Evolutionary conservation across 2,888 invertebrate genomes (phyloP), one percentile per base, ranked within the genome.

Genomic region (Mermis nigrescens): DNA sequence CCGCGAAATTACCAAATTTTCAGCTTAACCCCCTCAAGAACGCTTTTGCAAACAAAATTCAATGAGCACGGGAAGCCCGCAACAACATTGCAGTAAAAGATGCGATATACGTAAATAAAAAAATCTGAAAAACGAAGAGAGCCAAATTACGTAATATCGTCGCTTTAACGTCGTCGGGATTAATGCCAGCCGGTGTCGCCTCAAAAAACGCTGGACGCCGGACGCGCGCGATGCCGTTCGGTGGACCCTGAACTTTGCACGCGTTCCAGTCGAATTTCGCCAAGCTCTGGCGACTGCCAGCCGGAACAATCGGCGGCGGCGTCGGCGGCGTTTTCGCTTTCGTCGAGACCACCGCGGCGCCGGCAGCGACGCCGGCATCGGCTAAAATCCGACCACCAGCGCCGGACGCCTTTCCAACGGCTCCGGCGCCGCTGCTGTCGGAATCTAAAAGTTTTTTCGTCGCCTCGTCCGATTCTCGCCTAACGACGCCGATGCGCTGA

Each of bases 141-240:
- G 7, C 7, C 19, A 38, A 38, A 65, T 63, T 61, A 68, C 68
- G 64, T 57, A 64, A 57, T 26, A 70, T 68, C 26, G 67, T 66
- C 45, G 71, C 64, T 26, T 67, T 57, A 15, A 70, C 62, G 19
- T 64, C 61, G 56, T 54, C 28, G 15, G 2, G 12, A 32, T 55
- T 45, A 32, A 28, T 32, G 19, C 4, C n/a, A 3, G 22, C 19
- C 31, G 61, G 60, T 31, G 53, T 53, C 2, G 62, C 45, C 29
- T 57, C 54, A 46, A 62, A 62, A 24, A 28, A 52, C 7, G 31
- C 51, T 24, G 61, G 54, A 19, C 51, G 15, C 26, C 31, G 28
- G 12, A 59, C 19, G 22, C 59, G 31, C 2, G 56, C 46, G 2
- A 59, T 51, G 2, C 38, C 19, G 38, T 7, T 12, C 19, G 38